Base-by-base conservation (phyloP, 2,797 vertebrate genomes). In the Sebastes diaconus region DNA sequence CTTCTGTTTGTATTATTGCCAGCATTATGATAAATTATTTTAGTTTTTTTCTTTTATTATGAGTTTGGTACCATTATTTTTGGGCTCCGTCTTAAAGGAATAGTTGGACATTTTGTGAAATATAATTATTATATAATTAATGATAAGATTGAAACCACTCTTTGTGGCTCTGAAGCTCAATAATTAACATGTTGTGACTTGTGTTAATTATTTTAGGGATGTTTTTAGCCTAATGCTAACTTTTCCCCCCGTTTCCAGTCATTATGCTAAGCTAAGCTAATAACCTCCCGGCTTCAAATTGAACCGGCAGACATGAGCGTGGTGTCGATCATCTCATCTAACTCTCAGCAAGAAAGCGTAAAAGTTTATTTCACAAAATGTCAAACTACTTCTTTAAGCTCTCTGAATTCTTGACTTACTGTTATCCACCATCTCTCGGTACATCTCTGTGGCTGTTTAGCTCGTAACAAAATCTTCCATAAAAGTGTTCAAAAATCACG, bases 251-350 rank as follows among this genome's bases (percentile, higher is more conserved):
- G 11, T 64, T 64, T 36, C 6, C 32, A 64, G 61, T 58, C 14
- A 5, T 36, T 36, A 66, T 67, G 77, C 77, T 79, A 68, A 68
- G 77, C 69, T 79, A 59, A 52, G 70, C 57, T 63, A 68, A 68
- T 22, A 12, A 64, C 46, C 12, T 3, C 52, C 36, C 5, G 18
- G 18, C 25, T 29, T 75, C 12, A 58, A 11, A 50, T 65, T n/a
- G 4, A 66, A 42, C n/a, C 2, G 0, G 8, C 22, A 68, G 12
- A 60, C 4, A 1, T 16, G n/a, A 27, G 32, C 9, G 39, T 42
- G 60, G 27, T 32, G 8, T 58, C 25, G 4, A 30, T 18, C 10
- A 46, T 81, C 22, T 69, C 6, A 8, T 66, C 25, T 36, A 10
- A 27, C 8, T 2, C 25, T 54, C 20, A 1, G 10, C 20, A 67